Percentiles rank a stretch among this genome's conserved stretches.
Conservation (phyloP, 2,113 vertebrate genomes). For the Hemibagrus wyckioides region DNA sequence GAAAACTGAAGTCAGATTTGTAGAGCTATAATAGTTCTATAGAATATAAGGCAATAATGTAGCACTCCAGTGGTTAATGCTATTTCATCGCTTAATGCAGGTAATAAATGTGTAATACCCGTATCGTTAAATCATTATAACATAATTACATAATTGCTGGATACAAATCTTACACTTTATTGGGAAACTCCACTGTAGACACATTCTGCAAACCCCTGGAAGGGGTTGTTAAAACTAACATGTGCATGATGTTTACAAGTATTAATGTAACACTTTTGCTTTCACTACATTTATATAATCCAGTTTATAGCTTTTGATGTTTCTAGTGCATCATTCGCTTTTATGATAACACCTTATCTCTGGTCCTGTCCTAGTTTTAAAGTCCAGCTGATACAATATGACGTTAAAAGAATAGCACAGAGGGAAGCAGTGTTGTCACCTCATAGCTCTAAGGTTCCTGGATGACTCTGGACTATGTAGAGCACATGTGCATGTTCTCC, state of each 20-base stretch:
- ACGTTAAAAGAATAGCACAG: neutral
- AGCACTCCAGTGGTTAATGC: neutral
- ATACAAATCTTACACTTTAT: neutral
- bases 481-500: neutral
- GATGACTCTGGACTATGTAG: neutral
- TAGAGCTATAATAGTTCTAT: neutral
- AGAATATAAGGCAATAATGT: neutral
- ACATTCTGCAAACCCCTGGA: neutral
- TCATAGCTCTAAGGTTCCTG: neutral
- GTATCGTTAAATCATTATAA: neutral
- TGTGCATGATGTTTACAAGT: neutral
- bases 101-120: neutral
- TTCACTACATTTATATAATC: neutral
- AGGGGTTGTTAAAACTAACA: neutral
- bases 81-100: neutral
- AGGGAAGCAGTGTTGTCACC: neutral
- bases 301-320: neutral
- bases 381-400: neutral
- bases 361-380: neutral
- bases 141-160: neutral
- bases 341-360: neutral
- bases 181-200: neutral
- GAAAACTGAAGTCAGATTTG: neutral
- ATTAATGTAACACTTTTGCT: neutral
- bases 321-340: neutral